Base-by-base conservation (phyloP, 1,140 invertebrate genomes). In the Listronotus oregonensis region DNA sequence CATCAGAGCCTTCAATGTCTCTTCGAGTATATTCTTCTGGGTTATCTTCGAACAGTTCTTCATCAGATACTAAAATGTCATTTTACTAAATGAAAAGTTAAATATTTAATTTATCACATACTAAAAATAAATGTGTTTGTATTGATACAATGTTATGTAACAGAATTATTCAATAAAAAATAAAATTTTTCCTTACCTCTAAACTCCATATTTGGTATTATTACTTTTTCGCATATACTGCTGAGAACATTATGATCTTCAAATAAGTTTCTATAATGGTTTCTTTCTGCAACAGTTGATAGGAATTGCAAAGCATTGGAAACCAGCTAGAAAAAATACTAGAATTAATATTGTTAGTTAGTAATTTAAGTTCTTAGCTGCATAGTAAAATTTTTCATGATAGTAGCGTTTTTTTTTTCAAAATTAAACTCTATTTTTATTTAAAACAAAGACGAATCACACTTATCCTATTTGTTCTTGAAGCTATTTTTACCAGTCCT, bases 1-100 rank as follows among this genome's bases (percentile, higher is more conserved):
- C 89, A 81, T 99, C 97, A n/a, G 95, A 97, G 6, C 97, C 97
- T 83, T 99, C 97, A 67, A 99, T 95, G 82, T 99, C 97, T 49
- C 95, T 84, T 40, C 96, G 82, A 63, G 98, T 97, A 75, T 98
- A 99, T 81, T 99, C 97, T 79, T 99, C 97, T 0, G 96, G 93
- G 80, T 98, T 98, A 76, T 98, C 95, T 80, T 97, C 94, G 82
- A 98, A 99, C 37, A 97, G 77, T 81, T 99, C 97, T 80, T 94
- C 90, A 82, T 99, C 97, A 0, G 92, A 91, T 56, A 89, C 93
- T 94, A 57, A 54, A 54, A 60, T 37, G 27, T 4, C 32, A n/a
- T 15, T 42, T 57, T 44, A 15, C 5, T 12, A 60, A 59, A 37
- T 42, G 64, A 64, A 11, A 60, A 63, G 14, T 49, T 32, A 56